These are phyloP conservation scores for Paramuricea clavata DNA, from an alignment of 92 coral and sea anemone genomes.

Conservation along the genomic window DNA sequence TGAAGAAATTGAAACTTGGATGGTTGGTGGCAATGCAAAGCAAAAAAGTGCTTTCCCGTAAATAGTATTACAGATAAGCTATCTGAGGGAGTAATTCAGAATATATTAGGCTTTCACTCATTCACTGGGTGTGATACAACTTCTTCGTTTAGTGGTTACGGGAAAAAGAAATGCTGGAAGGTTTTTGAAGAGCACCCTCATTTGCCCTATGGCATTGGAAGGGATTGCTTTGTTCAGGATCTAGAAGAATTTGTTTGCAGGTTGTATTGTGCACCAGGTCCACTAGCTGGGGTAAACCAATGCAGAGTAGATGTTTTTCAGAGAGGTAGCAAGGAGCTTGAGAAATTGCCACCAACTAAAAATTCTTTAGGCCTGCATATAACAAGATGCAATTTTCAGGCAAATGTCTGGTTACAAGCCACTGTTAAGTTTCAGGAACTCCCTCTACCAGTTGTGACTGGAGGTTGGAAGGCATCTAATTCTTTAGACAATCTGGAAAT, in stretches of 20 bases:
- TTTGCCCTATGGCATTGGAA: conserved; percentile 28
- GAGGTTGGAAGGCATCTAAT: conserved; percentile 5
- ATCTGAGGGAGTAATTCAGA: conserved; percentile 12
- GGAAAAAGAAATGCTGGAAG: conserved; percentile 39
- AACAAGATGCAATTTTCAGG: not conserved
- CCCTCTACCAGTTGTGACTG: not conserved
- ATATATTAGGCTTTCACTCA: conserved; percentile 46
- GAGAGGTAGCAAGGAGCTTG: conserved; percentile 18
- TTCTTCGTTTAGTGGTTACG: conserved; percentile 40
- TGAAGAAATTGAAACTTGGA: conserved; percentile 30
- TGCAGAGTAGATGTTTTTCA: conserved; percentile 24
- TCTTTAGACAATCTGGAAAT: not conserved
- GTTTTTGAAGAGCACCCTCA: conserved; percentile 33
- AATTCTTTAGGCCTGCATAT: conserved; percentile 18
- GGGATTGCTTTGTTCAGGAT: not conserved
- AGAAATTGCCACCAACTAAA: conserved; percentile 41
- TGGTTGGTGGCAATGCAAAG: conserved; percentile 33
- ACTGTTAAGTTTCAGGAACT: not conserved
- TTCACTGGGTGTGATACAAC: conserved; percentile 49
- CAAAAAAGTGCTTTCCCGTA: conserved; percentile 30
- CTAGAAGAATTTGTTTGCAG: conserved; percentile 17
- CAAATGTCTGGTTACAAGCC: not conserved
- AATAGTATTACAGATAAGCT: conserved; percentile 32
- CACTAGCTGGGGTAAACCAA: conserved; percentile 8
- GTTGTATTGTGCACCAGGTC: conserved; percentile 5